Percentiles rank a stretch among this genome's conserved stretches.
These are phyloP conservation scores for Cossypha niveicapilla DNA, from an alignment of 2,797 vertebrate species.

Conservation along the genomic window DNA sequence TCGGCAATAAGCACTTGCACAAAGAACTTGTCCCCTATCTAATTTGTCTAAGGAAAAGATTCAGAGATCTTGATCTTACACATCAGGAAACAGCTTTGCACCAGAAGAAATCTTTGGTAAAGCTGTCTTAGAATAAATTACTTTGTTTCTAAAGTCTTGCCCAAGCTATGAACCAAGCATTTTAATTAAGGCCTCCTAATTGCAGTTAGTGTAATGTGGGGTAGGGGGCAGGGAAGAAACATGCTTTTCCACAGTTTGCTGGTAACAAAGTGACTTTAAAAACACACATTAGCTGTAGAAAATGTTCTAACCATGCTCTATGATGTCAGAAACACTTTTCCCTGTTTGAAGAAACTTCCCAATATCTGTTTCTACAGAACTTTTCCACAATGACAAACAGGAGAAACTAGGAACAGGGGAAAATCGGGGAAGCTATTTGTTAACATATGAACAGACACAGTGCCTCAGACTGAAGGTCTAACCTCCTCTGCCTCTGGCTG, in stretches of 20 bases:
- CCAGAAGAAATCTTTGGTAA: background rate
- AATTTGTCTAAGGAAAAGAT: background rate
- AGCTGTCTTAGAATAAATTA: background rate
- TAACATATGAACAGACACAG: background rate
- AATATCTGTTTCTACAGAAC: background rate
- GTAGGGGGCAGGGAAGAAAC: background rate
- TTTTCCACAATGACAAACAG: background rate
- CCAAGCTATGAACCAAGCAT: background rate
- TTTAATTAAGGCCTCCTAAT: slow-evolving; percentile 17
- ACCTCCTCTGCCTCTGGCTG: background rate
- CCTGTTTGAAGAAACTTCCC: background rate
- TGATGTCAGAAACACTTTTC: background rate
- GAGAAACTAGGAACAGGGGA: background rate
- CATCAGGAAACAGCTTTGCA: background rate
- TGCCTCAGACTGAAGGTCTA: background rate
- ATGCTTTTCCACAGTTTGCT: background rate
- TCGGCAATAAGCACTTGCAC: background rate
- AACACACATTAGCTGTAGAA: background rate
- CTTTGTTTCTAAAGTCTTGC: slow-evolving; percentile 9
- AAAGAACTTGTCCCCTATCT: background rate
- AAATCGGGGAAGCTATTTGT: background rate
- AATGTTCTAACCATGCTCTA: background rate
- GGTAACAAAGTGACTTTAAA: background rate
- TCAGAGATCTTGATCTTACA: background rate
- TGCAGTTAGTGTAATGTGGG: background rate